Evolutionary conservation across 2,888 invertebrate genomes (phyloP).

Genomic region (Zygogramma bicolorata): DNA sequence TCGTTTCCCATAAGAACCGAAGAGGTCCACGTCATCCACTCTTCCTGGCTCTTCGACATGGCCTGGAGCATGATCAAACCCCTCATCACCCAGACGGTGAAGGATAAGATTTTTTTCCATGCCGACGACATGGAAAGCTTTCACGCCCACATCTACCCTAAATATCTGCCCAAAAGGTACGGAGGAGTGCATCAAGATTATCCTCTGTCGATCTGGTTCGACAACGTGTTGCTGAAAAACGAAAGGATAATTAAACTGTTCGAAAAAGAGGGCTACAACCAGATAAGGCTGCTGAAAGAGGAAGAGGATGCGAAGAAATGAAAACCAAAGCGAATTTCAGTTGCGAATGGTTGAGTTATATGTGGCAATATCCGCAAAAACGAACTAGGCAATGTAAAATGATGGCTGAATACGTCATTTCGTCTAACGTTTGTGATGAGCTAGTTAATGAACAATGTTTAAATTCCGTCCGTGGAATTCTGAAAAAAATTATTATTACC

Average conservation of each 20-base stretch:
- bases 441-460: no score
- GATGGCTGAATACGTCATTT: background rate
- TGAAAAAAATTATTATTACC: no score
- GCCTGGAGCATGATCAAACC: slow-evolving; percentile 82
- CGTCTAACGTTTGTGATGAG: no score
- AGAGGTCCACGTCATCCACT: slow-evolving; percentile 81
- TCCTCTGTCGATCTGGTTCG: slow-evolving; percentile 40
- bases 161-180: slow-evolving; percentile 73
- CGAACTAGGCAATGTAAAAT: no score
- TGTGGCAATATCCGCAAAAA: no score
- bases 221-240: slow-evolving; percentile 65
- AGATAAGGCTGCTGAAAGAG: slow-evolving; percentile 20
- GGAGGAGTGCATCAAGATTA: slow-evolving; percentile 68
- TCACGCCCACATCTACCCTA: slow-evolving; percentile 77
- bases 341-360: no score
- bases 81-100: slow-evolving; percentile 73
- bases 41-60: slow-evolving; percentile 83
- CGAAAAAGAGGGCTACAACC: slow-evolving; percentile 69
- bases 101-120: slow-evolving; percentile 73
- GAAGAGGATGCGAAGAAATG: background rate
- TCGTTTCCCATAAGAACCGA: slow-evolving; percentile 78
- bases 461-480: no score
- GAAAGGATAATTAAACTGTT: slow-evolving; percentile 74
- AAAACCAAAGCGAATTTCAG: background rate
- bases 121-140: slow-evolving; percentile 77